Conservation (phyloP, 2,888 invertebrate species). For the Parnassius glacialis region DNA sequence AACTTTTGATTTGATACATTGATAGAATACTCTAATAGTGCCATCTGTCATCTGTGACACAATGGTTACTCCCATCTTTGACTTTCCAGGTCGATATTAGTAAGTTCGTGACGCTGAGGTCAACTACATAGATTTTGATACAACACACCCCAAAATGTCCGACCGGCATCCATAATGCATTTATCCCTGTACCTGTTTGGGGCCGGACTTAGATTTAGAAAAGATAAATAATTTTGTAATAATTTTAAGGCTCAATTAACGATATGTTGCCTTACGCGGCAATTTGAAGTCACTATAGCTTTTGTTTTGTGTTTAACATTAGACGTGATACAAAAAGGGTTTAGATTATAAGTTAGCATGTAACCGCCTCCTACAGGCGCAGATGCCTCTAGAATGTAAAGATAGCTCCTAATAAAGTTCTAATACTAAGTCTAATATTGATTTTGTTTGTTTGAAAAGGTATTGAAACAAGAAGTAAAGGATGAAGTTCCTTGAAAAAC, state of each 20-base stretch:
- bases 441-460: slow-evolving; percentile 92
- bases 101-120: slow-evolving; percentile 69
- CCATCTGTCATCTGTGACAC: slow-evolving; percentile 34
- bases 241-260: slow-evolving; percentile 34
- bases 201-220: slow-evolving; percentile 44
- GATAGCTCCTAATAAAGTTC: slow-evolving; percentile 73
- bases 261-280: slow-evolving; percentile 26
- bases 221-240: slow-evolving; percentile 34
- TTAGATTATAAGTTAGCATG: slow-evolving; percentile 65
- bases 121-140: slow-evolving; percentile 62
- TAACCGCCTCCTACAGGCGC: slow-evolving; percentile 52
- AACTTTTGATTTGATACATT: slow-evolving; percentile 16
- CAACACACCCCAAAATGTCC: slow-evolving; percentile 57
- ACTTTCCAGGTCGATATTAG: slow-evolving; percentile 81
- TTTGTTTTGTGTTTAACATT: slow-evolving; percentile 35
- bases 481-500: slow-evolving; percentile 85
- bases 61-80: slow-evolving; percentile 74
- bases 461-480: slow-evolving; percentile 91
- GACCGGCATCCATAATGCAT: slow-evolving; percentile 62
- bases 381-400: slow-evolving; percentile 72
- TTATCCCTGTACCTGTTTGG: slow-evolving; percentile 60
- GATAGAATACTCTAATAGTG: slow-evolving; percentile 11
- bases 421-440: slow-evolving; percentile 82
- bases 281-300: slow-evolving; percentile 32
- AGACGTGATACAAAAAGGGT: slow-evolving; percentile 58